phyloP scores from a whole-genome alignment of 2,888 invertebrate genomes.

The Tachystola acroxantha region DNA sequence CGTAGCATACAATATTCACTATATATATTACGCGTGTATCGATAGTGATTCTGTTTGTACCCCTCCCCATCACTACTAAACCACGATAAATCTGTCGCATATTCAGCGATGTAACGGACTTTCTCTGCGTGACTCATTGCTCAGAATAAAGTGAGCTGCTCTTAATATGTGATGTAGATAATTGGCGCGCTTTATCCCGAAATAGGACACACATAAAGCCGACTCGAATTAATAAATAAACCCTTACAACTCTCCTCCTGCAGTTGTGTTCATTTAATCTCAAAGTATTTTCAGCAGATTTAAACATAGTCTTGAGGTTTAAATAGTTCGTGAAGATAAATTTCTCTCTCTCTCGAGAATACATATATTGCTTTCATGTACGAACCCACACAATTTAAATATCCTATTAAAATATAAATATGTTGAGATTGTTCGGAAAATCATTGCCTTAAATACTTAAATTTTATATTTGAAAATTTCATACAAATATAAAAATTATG shows the following conservation, averaged over 20 bases:
- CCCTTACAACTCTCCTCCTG: background rate
- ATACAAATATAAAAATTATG: no score
- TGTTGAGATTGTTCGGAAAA: no score
- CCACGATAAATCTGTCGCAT: slow-evolving; percentile 76
- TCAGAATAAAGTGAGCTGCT: slow-evolving; percentile 65
- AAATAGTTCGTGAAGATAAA: no score
- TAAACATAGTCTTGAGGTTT: no score
- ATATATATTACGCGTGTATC: no score
- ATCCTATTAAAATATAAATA: no score
- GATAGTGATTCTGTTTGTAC: background rate
- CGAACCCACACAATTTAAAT: no score
- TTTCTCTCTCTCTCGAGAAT: no score
- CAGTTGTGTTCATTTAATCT: background rate
- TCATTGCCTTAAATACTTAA: no score
- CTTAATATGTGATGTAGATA: slow-evolving; percentile 72
- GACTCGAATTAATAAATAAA: slow-evolving; percentile 26
- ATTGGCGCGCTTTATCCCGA: slow-evolving; percentile 66
- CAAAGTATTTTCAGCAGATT: background rate
- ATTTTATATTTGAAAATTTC: no score
- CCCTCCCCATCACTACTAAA: slow-evolving; percentile 42
- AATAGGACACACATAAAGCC: slow-evolving; percentile 52
- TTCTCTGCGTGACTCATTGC: slow-evolving; percentile 73
- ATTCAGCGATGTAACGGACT: slow-evolving; percentile 76
- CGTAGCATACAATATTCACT: no score
- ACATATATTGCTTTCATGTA: no score